A percentile compares a stretch with the other conserved stretches of the same genome.
Evolutionary conservation across 2,888 invertebrate genomes (phyloP).

Genomic region (Chaetogeoica ovagalla): DNA sequence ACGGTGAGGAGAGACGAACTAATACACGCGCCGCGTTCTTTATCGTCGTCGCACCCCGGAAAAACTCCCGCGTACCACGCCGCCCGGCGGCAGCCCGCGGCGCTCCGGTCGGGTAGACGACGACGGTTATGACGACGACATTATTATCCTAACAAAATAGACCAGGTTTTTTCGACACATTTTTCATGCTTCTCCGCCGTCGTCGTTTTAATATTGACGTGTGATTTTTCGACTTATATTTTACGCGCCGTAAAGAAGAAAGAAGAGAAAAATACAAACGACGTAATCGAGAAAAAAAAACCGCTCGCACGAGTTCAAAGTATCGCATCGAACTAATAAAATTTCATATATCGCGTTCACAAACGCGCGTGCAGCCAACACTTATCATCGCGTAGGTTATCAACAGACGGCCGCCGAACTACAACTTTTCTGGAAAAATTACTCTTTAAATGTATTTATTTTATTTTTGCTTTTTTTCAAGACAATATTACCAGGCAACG

Average conservation of each 20-base stretch:
- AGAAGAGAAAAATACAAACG: background rate
- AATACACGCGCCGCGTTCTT: slow-evolving; percentile 24
- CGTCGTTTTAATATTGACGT: slow-evolving; percentile 18
- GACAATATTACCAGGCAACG: too few relatives aligned
- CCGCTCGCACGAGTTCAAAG: too few relatives aligned
- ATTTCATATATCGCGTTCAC: too few relatives aligned
- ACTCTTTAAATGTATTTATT: too few relatives aligned
- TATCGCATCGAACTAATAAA: too few relatives aligned
- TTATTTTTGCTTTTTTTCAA: too few relatives aligned
- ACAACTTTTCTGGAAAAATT: too few relatives aligned
- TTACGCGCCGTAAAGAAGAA: slow-evolving; percentile 4
- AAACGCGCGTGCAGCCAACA: too few relatives aligned
- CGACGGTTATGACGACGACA: slow-evolving; percentile 48
- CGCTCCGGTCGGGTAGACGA: too few relatives aligned
- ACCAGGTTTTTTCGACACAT: slow-evolving; percentile 5
- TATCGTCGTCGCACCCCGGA: slow-evolving; percentile 32
- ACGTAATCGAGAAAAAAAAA: too few relatives aligned
- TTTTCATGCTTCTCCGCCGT: background rate
- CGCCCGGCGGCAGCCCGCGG: background rate
- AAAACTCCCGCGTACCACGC: slow-evolving; percentile 22
- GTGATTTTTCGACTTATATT: slow-evolving; percentile 16
- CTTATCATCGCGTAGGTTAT: too few relatives aligned
- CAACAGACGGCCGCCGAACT: too few relatives aligned
- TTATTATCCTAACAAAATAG: slow-evolving; percentile 51
- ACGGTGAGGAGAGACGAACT: background rate